phyloP scores from a whole-genome alignment of 2,888 invertebrate species.

The Diadegma fenestrale region DNA sequence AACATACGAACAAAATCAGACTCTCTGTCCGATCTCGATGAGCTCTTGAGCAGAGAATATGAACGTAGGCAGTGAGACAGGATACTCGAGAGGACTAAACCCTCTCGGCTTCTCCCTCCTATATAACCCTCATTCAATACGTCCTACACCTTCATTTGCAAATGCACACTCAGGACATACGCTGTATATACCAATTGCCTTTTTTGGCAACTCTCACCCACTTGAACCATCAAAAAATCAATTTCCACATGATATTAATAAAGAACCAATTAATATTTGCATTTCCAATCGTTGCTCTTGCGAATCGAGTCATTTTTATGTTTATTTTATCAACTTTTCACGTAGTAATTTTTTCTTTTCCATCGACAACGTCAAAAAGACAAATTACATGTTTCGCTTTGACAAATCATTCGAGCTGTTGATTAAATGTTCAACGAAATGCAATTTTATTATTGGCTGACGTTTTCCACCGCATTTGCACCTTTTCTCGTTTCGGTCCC shows the following conservation, averaged over 20 bases:
- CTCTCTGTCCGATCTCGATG: constrained; percentile 29
- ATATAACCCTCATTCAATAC: constrained; percentile 43
- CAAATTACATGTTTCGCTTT: no score
- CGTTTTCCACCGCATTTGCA: constrained; percentile 1
- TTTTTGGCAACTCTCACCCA: constrained; percentile 11
- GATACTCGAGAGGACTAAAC: constrained; percentile 48
- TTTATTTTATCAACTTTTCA: neutral
- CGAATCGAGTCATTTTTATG: neutral
- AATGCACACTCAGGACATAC: constrained; percentile 16
- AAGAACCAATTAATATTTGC: neutral
- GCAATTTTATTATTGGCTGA: neutral
- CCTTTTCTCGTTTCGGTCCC: neutral
- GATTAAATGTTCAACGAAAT: neutral
- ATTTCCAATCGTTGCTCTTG: neutral
- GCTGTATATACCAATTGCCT: constrained; percentile 17
- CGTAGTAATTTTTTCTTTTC: neutral
- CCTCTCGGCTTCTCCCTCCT: constrained; percentile 36
- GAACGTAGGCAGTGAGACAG: constrained; percentile 57
- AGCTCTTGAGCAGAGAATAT: constrained; percentile 13
- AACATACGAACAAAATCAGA: constrained; percentile 36
- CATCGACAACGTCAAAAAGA: neutral
- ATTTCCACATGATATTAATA: neutral
- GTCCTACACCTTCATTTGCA: constrained; percentile 59
- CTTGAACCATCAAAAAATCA: neutral
- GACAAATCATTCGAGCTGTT: neutral